Conservation (phyloP, 2,888 invertebrate species). For the Hydroisotoma schaefferi region DNA sequence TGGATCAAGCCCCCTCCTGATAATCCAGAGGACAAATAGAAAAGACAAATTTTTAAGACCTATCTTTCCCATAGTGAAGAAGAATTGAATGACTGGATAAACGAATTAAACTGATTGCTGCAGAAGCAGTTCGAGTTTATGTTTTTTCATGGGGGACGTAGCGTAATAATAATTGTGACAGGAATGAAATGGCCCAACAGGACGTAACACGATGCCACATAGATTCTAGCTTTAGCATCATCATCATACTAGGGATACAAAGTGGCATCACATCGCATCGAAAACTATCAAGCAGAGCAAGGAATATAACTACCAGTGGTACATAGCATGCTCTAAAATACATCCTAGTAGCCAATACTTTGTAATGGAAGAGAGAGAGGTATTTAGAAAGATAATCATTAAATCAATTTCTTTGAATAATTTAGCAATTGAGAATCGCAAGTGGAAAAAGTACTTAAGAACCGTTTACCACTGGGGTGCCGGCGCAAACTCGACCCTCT, state of each 20-base stretch:
- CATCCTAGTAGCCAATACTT: neutral
- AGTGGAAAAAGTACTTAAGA: slow-evolving; percentile 27
- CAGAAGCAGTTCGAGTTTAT: too few species aligned
- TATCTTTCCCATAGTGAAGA: too few species aligned
- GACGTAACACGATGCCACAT: neutral
- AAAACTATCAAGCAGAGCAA: too few species aligned
- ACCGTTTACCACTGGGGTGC: slow-evolving; percentile 29
- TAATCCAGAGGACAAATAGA: neutral
- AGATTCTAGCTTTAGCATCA: neutral
- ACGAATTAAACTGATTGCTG: too few species aligned
- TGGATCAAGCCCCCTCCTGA: slow-evolving; percentile 1
- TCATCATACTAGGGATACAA: too few species aligned
- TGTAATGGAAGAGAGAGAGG: neutral
- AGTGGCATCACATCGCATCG: too few species aligned
- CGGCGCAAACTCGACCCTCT: neutral
- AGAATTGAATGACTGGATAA: too few species aligned
- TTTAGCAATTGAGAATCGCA: slow-evolving; percentile 39
- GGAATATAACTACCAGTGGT: neutral
- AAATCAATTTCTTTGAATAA: slow-evolving; percentile 41
- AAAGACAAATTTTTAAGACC: neutral
- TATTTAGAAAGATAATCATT: slow-evolving; percentile 35
- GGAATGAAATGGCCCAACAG: neutral
- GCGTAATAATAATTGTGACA: neutral
- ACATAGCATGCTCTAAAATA: neutral
- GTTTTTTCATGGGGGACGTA: too few species aligned